Evolutionary conservation across 2,797 vertebrate genomes (phyloP), one percentile per base, ranked within the genome.

Genomic region (Pantherophis alleghaniensis): DNA sequence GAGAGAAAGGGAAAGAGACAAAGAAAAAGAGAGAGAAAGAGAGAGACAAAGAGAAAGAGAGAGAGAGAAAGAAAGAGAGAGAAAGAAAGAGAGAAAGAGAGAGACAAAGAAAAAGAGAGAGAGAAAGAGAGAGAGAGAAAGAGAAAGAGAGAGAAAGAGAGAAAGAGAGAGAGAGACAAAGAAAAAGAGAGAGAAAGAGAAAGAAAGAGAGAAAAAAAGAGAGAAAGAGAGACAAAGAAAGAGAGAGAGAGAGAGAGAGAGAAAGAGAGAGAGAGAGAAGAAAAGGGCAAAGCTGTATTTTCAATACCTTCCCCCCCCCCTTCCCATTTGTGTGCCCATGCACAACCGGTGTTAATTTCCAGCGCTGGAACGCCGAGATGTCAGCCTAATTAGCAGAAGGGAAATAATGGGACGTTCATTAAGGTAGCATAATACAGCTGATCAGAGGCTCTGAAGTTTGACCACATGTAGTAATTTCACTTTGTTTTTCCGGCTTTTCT

Each of bases 321-420:
- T 9, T 79, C 24, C 56, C 7, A 26, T 60, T 53, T 86, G 59
- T 12, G 47, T 91, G 86, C 16, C 24, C 47, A 57, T 5, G 91
- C 24, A 86, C 3, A 0, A 93, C 91, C 91, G 0, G 0, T 28
- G n/a, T 53, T 95, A 74, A 0, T 94, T 93, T 94, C 92, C 16
- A 0, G 92, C n/a, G 0, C 18, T 55, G 95, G 83, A 91, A 28
- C 12, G 94, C 87, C 1, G 22, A 60, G 32, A 2, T 96, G 94
- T 93, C 93, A 59, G 92, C 95, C 0, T 96, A 94, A 94, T 96
- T 95, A 97, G 96, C 95, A 7, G 47, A 87, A 95, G 4, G 94
- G 95, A 95, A 95, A 92, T 91, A 79, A 96, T 95, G 94, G 1
- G 51, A 63, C 18, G 94, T 96, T 97, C 95, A 97, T 98, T 96